Base-by-base conservation (phyloP, 2,113 vertebrate species). In the Heterotis niloticus region DNA sequence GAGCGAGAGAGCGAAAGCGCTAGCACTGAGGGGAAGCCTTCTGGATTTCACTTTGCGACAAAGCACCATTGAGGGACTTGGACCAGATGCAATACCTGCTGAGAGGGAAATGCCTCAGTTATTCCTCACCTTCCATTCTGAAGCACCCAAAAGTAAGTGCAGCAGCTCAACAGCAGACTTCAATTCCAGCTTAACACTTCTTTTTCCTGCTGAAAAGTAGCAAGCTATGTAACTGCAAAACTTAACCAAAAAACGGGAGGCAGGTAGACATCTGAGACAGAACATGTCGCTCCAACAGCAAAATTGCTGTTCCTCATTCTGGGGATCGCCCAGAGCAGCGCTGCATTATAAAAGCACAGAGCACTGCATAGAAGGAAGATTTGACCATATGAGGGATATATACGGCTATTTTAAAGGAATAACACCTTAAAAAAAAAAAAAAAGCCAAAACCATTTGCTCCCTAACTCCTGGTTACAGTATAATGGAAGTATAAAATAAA, bases 101-200 rank as follows among this genome's bases (percentile, higher is more conserved):
- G 83, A 75, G 81, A 79, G 72, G 82, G 82, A 85, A 86, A 85
- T 85, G 79, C 85, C 82, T 77, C 80, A 65, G 34, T 54, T 34
- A 60, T 59, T 51, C 78, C 59, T n/a, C n/a, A 28, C 60, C 54
- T 69, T 70, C 57, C 34, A 44, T 64, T 79, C 26, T 29, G 78
- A 64, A 82, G 29, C n/a, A 77, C 72, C 78, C 82, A 80, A 83
- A 86, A 64, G 81, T 83, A 86, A 83, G 85, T 86, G 85, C 78
- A 79, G 57, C 59, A 82, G 69, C 57, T 20, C 34, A 78, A 74
- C 80, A 70, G 67, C 83, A 81, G 77, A 68, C 79, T 84, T 75
- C 75, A 81, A 75, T 80, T 80, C 83, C 79, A 81, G 74, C 59
- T 82, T 70, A 64, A 28, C 77, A 79, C 62, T 71, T 59, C 28